Base-by-base conservation (phyloP, 2,888 invertebrate species). In the Xestia rhomboidea region DNA sequence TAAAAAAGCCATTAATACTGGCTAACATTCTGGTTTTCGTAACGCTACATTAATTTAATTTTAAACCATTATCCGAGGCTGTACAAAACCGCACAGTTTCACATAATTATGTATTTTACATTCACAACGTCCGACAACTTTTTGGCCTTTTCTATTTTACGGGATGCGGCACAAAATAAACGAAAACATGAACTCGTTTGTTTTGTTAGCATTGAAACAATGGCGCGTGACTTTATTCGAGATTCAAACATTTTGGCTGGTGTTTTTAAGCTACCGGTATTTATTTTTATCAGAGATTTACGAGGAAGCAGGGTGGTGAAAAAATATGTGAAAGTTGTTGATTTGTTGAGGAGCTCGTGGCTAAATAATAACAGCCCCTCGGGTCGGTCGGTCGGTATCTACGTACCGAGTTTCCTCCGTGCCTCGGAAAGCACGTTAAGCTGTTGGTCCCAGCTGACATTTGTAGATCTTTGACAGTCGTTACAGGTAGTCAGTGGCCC, bases 91-190 rank as follows among this genome's bases (percentile, higher is more conserved):
- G 34, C 34, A 18, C 34, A 66, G 24, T 66, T 54, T 49, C 18
- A 76, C 49, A 49, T 67, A 10, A 44, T 18, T 41, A 66, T 34
- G 38, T 66, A n/a, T 75, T 75, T 64, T n/a, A 49, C 24, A 54
- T 75, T 54, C 64, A 64, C 44, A 54, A 27, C 3, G 11, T 41
- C 21, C 7, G 4, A 27, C 18, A 30, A 30, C 41, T 11, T 49
- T 76, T 67, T 60, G 30, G 60, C 38, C 24, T 30, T 57, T 73
- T 21, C 38, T 46, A 7, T 30, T 57, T 30, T 46, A 66, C 38
- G 41, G 66, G n/a, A n/a, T n/a, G 27, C 2, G n/a, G 44, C 41
- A 15, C 8, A 41, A 24, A 63, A 44, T 63, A 13, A 44, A 30
- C 4, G 21, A 30, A 75, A 63, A 51, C 63, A 51, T 18, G 5